These are phyloP conservation scores for Drosophila suboccidentalis DNA, from an alignment of 2,888 invertebrate genomes.

Conservation along the genomic window DNA sequence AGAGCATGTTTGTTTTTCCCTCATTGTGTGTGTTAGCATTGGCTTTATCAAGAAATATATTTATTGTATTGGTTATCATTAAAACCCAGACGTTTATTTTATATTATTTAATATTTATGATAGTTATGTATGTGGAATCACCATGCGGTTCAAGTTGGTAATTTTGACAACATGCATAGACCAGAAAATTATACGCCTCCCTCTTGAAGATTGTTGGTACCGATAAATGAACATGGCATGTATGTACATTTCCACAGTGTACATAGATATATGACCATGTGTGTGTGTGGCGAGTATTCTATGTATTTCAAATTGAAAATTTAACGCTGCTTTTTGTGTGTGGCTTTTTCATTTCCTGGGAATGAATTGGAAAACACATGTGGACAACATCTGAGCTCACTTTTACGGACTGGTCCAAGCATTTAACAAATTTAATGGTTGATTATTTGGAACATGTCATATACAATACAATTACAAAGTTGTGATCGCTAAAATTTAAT, in stretches of 20 bases:
- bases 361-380: conserved; percentile 51
- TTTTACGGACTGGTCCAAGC: conserved; percentile 9
- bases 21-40: conserved; percentile 32
- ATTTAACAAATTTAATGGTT: conserved; percentile 10
- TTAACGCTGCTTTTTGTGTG: conserved; percentile 32
- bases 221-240: conserved; percentile 39
- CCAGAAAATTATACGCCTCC: conserved; percentile 42
- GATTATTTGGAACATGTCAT: conserved; percentile 28
- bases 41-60: conserved; percentile 39
- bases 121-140: conserved; percentile 9
- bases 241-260: background rate
- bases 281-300: conserved; percentile 10
- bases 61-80: conserved; percentile 35
- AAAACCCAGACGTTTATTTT: conserved; percentile 22
- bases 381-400: conserved; percentile 52
- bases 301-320: conserved; percentile 40
- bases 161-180: conserved; percentile 18
- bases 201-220: conserved; percentile 46
- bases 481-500: conserved; percentile 15
- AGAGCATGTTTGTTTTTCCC: conserved; percentile 21
- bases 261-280: conserved; percentile 6
- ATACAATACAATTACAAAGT: conserved; percentile 7
- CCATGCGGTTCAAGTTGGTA: conserved; percentile 22
- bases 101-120: conserved; percentile 25
- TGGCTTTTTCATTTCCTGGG: conserved; percentile 35